These are phyloP conservation scores for Scaeva pyrastri DNA, from an alignment of 2,888 invertebrate species.

Conservation along the genomic window DNA sequence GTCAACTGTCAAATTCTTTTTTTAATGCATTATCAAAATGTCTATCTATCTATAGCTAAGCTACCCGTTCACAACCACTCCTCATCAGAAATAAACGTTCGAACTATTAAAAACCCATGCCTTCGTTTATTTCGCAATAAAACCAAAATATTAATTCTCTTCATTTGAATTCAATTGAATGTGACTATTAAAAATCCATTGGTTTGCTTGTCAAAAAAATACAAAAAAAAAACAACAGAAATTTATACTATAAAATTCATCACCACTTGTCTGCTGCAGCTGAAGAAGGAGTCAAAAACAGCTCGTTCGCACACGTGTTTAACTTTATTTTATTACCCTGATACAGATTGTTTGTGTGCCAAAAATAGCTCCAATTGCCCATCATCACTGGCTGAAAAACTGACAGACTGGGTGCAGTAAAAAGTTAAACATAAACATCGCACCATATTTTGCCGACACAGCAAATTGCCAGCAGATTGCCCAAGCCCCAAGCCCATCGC, in stretches of 20 bases:
- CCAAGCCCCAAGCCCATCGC: not conserved
- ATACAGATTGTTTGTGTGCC: conserved; percentile 52
- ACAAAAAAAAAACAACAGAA: not conserved
- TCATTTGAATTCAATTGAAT: conserved; percentile 39
- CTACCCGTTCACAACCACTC: conserved; percentile 5
- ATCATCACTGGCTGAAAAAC: not conserved
- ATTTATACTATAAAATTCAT: conserved; percentile 30
- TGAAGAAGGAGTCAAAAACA: conserved; percentile 9
- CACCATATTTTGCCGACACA: conserved; percentile 27
- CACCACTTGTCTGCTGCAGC: conserved; percentile 13
- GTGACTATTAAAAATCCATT: conserved; percentile 19
- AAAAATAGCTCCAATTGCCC: conserved; percentile 62
- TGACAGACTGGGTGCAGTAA: not conserved
- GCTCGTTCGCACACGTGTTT: conserved; percentile 43
- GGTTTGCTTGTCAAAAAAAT: not conserved
- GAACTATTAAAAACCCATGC: conserved; percentile 18
- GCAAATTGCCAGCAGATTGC: not conserved
- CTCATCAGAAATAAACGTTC: not conserved
- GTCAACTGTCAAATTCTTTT: not conserved
- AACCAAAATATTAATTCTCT: conserved; percentile 12
- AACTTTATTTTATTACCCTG: conserved; percentile 65
- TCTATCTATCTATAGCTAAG: too few species aligned
- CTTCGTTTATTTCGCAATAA: conserved; percentile 29
- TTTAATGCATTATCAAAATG: not conserved
- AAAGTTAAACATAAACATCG: conserved; percentile 34